phyloP scores from a whole-genome alignment of 2,797 vertebrate species.

The Caiman crocodilus region DNA sequence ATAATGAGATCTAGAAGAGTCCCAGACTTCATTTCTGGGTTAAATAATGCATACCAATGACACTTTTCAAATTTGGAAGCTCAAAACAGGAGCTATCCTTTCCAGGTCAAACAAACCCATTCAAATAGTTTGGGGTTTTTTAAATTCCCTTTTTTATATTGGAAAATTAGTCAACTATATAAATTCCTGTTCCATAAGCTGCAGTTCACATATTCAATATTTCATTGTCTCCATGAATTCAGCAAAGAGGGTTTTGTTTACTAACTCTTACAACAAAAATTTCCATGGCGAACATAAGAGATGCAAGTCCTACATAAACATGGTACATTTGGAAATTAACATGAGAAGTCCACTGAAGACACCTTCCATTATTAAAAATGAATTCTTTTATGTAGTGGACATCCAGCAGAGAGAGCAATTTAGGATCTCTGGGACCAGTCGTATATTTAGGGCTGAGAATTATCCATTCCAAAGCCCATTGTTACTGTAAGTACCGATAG shows the following conservation, averaged over 20 bases:
- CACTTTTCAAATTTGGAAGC: conserved; percentile 76
- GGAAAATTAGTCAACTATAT: conserved; percentile 68
- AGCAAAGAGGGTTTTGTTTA: conserved; percentile 56
- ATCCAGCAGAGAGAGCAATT: conserved; percentile 61
- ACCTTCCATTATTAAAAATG: conserved; percentile 70
- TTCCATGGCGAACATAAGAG: conserved; percentile 74
- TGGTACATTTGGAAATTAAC: conserved; percentile 80
- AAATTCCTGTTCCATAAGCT: conserved; percentile 76
- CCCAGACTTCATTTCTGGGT: conserved; percentile 65
- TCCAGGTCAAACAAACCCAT: conserved; percentile 63
- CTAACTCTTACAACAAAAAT: conserved; percentile 70
- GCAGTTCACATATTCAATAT: conserved; percentile 75
- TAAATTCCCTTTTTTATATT: conserved; percentile 44
- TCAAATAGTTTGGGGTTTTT: conserved; percentile 67
- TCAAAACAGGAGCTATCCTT: conserved; percentile 76
- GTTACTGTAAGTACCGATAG: conserved; percentile 96
- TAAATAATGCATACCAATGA: conserved; percentile 75
- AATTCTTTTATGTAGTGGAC: conserved; percentile 67
- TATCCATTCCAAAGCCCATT: conserved; percentile 29
- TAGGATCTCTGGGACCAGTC: conserved; percentile 65
- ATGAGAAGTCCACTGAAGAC: conserved; percentile 70
- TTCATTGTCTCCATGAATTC: conserved; percentile 67
- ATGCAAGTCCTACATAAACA: conserved; percentile 79
- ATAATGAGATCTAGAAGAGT: conserved; percentile 78
- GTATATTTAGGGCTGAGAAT: conserved; percentile 22